Evolutionary conservation across 1,140 invertebrate genomes (phyloP).

Genomic region (Scaptodrosophila lebanonensis): DNA sequence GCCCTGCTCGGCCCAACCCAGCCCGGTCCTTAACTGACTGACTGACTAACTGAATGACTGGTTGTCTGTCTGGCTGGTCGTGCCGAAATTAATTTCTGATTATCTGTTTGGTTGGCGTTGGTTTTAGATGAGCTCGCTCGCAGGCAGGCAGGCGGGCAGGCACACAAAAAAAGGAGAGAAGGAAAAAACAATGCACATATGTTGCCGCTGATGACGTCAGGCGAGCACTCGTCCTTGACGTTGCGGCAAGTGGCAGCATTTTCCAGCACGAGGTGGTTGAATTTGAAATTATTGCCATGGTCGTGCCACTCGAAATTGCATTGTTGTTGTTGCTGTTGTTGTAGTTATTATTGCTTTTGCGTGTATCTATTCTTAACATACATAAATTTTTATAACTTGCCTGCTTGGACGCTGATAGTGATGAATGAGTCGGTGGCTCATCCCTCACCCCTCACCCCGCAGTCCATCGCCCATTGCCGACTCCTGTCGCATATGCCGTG

Average conservation of each 20-base stretch:
- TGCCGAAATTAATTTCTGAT: constrained; percentile 76
- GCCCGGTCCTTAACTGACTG: too few species aligned
- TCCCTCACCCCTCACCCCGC: constrained; percentile 5
- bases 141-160: neutral
- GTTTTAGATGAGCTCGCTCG: constrained; percentile 17
- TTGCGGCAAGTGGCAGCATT: constrained; percentile 54
- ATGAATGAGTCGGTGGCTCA: constrained; percentile 44
- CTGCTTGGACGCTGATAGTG: constrained; percentile 39
- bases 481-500: constrained; percentile 57
- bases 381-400: constrained; percentile 44
- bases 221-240: constrained; percentile 62
- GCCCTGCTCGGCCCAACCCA: neutral
- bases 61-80: constrained; percentile 48
- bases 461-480: neutral
- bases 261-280: constrained; percentile 22
- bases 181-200: constrained; percentile 60
- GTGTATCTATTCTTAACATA: constrained; percentile 29
- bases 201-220: constrained; percentile 60
- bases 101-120: constrained; percentile 66
- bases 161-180: too few species aligned
- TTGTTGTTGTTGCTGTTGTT: constrained; percentile 21
- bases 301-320: neutral
- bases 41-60: constrained; percentile 1
- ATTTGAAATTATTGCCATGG: constrained; percentile 5
- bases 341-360: constrained; percentile 68